phyloP scores from a whole-genome alignment of 2,797 vertebrate species.

The Lagorchestes hirsutus region DNA sequence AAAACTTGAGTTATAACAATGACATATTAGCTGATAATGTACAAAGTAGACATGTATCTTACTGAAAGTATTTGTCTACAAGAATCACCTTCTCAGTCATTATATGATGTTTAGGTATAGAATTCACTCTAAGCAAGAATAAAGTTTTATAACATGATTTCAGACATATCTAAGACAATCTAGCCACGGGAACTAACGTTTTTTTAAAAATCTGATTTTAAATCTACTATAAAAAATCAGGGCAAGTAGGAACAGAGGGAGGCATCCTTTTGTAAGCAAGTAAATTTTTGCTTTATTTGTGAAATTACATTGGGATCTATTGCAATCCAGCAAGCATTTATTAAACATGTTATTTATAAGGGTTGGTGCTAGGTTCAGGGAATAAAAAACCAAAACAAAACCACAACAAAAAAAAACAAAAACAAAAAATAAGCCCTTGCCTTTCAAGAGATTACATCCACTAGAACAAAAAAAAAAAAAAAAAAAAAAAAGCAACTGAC shows the following conservation, averaged over 20 bases:
- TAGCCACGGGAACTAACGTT: neutral
- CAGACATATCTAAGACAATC: neutral
- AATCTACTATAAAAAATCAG: neutral
- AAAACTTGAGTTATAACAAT: neutral
- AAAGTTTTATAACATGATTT: neutral
- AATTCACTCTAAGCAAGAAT: neutral
- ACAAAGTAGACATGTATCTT: neutral
- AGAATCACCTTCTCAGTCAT: no score
- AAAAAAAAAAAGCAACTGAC: neutral
- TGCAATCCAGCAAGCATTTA: neutral
- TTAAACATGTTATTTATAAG: neutral
- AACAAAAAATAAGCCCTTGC: neutral
- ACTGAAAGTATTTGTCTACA: neutral
- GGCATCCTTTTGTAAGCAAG: neutral
- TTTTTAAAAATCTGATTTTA: neutral
- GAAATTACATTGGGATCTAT: neutral
- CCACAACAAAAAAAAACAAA: neutral
- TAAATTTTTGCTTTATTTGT: neutral
- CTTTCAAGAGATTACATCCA: neutral
- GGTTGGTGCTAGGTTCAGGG: neutral
- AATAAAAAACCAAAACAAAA: neutral
- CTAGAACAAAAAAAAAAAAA: neutral
- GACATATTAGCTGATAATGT: neutral
- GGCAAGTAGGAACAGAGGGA: neutral
- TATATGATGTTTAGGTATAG: fast-evolving